Evolutionary conservation across 2,113 vertebrate species (phyloP).

Genomic region (Polypterus bichir): DNA sequence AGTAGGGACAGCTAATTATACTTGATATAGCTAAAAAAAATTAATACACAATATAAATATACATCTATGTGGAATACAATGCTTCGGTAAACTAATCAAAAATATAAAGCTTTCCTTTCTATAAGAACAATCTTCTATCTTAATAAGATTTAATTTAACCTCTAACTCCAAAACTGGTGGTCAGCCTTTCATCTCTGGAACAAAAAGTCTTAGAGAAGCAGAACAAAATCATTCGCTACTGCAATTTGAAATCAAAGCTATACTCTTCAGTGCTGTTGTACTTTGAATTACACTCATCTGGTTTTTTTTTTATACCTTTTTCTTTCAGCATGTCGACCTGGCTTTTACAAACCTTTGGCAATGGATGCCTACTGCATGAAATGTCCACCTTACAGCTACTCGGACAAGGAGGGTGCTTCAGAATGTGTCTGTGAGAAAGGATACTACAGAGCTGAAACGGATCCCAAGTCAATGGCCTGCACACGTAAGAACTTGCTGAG

Average conservation of each 20-base stretch:
- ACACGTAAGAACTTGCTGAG: slow-evolving; percentile 43
- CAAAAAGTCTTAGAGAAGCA: not conserved
- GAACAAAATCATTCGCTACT: not conserved
- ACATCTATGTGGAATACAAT: too few relatives aligned
- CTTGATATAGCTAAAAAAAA: too few relatives aligned
- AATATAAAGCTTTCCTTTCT: too few relatives aligned
- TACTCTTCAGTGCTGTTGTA: not conserved
- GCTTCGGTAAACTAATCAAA: too few relatives aligned
- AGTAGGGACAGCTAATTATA: too few relatives aligned
- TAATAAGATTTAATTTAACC: too few relatives aligned
- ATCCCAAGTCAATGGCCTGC: slow-evolving; percentile 58
- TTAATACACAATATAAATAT: too few relatives aligned
- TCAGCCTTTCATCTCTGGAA: too few relatives aligned
- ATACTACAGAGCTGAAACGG: slow-evolving; percentile 51
- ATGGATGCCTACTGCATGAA: slow-evolving; percentile 59
- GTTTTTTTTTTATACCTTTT: slow-evolving; percentile 14
- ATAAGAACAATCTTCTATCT: too few relatives aligned
- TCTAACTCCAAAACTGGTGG: too few relatives aligned
- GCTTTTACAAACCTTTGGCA: slow-evolving; percentile 59
- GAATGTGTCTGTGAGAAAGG: slow-evolving; percentile 59
- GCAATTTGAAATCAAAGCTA: not conserved
- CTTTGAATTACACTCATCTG: too few relatives aligned
- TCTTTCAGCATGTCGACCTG: slow-evolving; percentile 51
- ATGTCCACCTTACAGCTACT: slow-evolving; percentile 61
- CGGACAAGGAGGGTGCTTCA: slow-evolving; percentile 45